Base-by-base conservation (phyloP, 2,888 invertebrate species). In the Chloroclystis v-ata region DNA sequence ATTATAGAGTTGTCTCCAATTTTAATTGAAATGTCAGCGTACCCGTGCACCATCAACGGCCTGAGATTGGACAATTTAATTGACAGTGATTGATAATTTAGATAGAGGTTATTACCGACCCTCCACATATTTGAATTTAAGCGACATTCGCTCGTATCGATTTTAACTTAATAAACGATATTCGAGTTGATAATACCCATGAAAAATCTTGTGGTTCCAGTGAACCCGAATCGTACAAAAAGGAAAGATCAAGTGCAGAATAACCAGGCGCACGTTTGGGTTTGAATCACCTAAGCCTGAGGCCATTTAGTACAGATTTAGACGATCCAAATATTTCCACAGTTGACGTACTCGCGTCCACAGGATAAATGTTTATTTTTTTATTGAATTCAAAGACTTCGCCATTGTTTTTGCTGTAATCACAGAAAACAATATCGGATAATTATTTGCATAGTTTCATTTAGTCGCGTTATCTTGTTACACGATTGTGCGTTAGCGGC, bases 291-390 rank as follows among this genome's bases (percentile, higher is more conserved):
- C 78, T 78, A 82, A 81, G 74, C 76, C 78, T 78, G 81, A 81
- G 74, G 76, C 74, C 79, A 74, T 78, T 75, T 69, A 67, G 75
- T 65, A 78, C 78, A 59, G 71, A 83, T 80, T 78, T 85, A 84
- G 83, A 80, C 72, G 79, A 62, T 67, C 78, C 77, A 75, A 82
- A 83, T 84, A 82, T 78, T 83, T 82, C 78, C 78, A 79, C 75
- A 82, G 78, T 63, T 80, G 78, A 66, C 80, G 80, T 78, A 69
- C 79, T 78, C 72, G 69, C 69, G 61, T 67, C 66, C 60, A 61
- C 60, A 62, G 32, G 57, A 63, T 57, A 65, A 67, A 61, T 57
- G 63, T 61, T 62, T 50, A 54, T 54, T 51, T 47, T 16, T 48
- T 40, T 12, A 30, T 33, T n/a, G 16, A 28, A 37, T 45, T 46